Percentiles rank a stretch among this genome's conserved stretches.
These are phyloP conservation scores for Synanthedon formicaeformis DNA, from an alignment of 2,888 invertebrate species.

Conservation along the genomic window DNA sequence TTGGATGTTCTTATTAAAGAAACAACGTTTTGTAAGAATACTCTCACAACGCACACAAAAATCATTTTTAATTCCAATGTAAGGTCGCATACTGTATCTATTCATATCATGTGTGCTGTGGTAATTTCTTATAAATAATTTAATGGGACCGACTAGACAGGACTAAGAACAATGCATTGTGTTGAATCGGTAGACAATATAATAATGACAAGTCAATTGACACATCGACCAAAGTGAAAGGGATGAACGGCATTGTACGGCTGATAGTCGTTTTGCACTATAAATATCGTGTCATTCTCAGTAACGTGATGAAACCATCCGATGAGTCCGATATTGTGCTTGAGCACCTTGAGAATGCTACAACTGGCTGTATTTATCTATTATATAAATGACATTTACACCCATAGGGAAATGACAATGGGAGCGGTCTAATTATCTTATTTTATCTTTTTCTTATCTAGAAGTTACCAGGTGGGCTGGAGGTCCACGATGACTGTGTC, in stretches of 20 bases:
- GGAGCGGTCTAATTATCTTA: too few relatives aligned
- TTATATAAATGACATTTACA: too few relatives aligned
- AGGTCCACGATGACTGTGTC: too few relatives aligned
- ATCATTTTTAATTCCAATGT: too few relatives aligned
- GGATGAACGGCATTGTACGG: slow-evolving; percentile 46
- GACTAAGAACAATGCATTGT: slow-evolving; percentile 4
- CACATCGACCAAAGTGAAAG: slow-evolving; percentile 57
- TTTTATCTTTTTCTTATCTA: too few relatives aligned
- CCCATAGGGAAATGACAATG: too few relatives aligned
- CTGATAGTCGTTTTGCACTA: slow-evolving; percentile 36
- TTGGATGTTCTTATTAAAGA: too few relatives aligned
- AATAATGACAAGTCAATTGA: slow-evolving; percentile 39
- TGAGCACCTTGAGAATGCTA: background rate
- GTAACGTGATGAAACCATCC: slow-evolving; percentile 39
- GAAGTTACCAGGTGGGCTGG: too few relatives aligned
- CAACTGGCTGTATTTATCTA: too few relatives aligned
- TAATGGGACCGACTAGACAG: background rate
- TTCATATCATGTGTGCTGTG: background rate
- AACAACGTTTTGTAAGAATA: too few relatives aligned
- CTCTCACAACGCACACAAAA: too few relatives aligned
- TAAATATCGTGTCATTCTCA: slow-evolving; percentile 65
- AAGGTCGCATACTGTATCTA: background rate
- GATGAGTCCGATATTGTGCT: background rate
- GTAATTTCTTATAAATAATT: background rate
- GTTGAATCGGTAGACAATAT: slow-evolving; percentile 12